Evolutionary conservation across 1,140 invertebrate genomes (phyloP).

Genomic region (Heliconius hewitsoni): DNA sequence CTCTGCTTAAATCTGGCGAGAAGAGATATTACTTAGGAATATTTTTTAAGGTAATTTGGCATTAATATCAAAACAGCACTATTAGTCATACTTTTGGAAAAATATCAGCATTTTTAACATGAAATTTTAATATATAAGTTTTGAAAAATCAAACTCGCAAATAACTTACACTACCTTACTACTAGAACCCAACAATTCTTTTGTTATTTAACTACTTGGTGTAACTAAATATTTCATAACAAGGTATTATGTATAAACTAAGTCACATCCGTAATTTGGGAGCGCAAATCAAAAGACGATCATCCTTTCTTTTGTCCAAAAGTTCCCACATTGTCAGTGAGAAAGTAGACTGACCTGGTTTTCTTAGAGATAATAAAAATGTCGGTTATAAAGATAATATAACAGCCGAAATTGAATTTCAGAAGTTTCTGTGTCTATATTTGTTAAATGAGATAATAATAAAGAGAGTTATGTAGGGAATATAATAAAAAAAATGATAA

Average conservation of each 20-base stretch:
- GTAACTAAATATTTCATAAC: neutral
- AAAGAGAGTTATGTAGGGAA: neutral
- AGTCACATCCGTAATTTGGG: slow-evolving; percentile 13
- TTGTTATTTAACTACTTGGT: neutral
- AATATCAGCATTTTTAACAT: too few species aligned
- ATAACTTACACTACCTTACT: neutral
- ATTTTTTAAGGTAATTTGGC: slow-evolving; percentile 90
- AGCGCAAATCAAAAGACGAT: slow-evolving; percentile 15
- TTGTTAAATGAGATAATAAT: neutral
- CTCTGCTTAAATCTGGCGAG: slow-evolving; percentile 91
- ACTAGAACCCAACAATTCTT: neutral
- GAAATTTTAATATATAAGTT: neutral
- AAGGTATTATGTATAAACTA: neutral
- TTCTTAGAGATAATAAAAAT: slow-evolving; percentile 15
- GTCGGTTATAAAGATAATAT: neutral
- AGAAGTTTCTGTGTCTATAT: neutral
- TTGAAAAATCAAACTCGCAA: neutral
- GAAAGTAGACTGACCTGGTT: slow-evolving; percentile 30
- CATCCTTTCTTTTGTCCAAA: slow-evolving; percentile 29
- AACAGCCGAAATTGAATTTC: neutral
- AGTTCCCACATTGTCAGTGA: slow-evolving; percentile 29
- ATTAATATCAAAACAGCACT: neutral
- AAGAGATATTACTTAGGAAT: slow-evolving; percentile 94
- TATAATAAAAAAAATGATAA: too few species aligned
- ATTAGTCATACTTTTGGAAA: too few species aligned